Percentiles rank a stretch among this genome's conserved stretches.
Evolutionary conservation across 2,113 vertebrate species (phyloP).

Genomic region (Mustelus asterias): DNA sequence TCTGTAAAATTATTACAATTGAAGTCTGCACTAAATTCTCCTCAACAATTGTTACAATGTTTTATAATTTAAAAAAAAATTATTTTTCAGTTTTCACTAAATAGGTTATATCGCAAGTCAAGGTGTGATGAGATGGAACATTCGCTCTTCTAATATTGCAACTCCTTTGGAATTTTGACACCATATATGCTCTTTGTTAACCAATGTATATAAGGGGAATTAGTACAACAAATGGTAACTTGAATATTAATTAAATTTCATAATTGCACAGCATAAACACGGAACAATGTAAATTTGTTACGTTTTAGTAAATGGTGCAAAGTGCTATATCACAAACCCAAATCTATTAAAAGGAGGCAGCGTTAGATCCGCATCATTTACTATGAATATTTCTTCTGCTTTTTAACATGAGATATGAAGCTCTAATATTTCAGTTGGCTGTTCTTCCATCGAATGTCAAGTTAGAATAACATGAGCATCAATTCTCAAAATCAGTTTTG

Average conservation of each 20-base stretch:
- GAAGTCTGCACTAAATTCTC: not conserved
- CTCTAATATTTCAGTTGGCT: not conserved
- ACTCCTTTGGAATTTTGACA: not conserved
- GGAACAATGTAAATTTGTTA: not conserved
- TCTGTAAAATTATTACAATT: not conserved
- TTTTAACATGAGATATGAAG: not conserved
- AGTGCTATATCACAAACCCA: not conserved
- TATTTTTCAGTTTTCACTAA: not conserved
- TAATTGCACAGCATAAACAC: not conserved
- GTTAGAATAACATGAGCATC: not conserved
- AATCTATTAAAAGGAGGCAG: not conserved
- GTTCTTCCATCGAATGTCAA: not conserved
- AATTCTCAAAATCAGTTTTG: conserved; percentile 6
- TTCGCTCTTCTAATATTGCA: not conserved
- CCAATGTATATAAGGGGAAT: not conserved
- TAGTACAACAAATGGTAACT: not conserved
- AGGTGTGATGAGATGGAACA: not conserved
- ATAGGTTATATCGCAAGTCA: too few relatives aligned
- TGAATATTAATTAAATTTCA: not conserved
- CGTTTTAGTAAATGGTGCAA: not conserved
- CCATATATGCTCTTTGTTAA: not conserved
- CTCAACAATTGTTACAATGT: not conserved
- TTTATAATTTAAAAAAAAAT: not conserved
- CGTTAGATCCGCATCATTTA: not conserved
- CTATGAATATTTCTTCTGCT: not conserved